phyloP scores from a whole-genome alignment of 2,113 vertebrate species.

The Notothenia coriiceps region DNA sequence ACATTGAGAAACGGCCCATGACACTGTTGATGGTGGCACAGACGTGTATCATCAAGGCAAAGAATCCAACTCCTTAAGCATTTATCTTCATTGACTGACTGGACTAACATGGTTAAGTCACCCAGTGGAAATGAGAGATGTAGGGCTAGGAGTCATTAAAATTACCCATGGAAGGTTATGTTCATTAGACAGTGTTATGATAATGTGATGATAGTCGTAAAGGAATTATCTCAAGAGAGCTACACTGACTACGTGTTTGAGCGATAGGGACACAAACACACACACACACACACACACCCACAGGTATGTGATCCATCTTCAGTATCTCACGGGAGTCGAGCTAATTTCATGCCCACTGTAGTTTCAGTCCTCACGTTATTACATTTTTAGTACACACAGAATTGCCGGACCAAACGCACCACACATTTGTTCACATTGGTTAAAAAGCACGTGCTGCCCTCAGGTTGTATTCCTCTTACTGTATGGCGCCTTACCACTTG shows the following conservation, averaged over 20 bases:
- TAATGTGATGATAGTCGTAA: conserved; percentile 51
- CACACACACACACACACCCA: background rate
- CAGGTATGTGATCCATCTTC: conserved; percentile 15
- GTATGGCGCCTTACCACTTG: background rate
- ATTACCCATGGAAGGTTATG: conserved; percentile 50
- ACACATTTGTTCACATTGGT: background rate
- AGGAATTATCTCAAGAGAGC: conserved; percentile 27
- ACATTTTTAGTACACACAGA: conserved; percentile 22
- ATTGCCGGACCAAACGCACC: conserved; percentile 1
- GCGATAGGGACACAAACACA: background rate
- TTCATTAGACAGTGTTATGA: conserved; percentile 49
- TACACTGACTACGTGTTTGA: background rate
- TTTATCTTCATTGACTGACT: conserved; percentile 43
- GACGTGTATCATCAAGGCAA: background rate
- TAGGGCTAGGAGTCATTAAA: conserved; percentile 28
- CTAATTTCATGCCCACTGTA: conserved; percentile 39
- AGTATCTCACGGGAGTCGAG: conserved; percentile 37
- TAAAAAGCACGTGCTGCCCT: conserved; percentile 3
- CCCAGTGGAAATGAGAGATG: conserved; percentile 42
- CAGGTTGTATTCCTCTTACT: conserved; percentile 8
- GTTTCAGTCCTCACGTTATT: conserved; percentile 13
- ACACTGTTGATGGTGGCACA: background rate
- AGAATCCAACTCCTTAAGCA: background rate
- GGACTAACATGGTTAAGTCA: conserved; percentile 44
- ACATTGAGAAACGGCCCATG: too few relatives aligned